Base-by-base conservation (phyloP, 1,140 invertebrate species). In the Idris sp. region DNA sequence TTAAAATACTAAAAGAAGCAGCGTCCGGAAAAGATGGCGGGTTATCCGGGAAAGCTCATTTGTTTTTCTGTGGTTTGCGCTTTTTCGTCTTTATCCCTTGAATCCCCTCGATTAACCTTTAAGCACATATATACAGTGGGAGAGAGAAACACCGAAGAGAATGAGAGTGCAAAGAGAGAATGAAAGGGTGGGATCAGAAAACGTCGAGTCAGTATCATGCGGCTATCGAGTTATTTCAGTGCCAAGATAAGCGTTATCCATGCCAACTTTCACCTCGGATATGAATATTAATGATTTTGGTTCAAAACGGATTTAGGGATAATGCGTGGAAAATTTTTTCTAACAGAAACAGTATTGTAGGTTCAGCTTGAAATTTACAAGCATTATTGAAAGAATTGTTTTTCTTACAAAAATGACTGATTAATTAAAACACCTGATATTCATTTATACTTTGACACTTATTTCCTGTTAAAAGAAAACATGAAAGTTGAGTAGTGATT, bases 191-290 rank as follows among this genome's bases (percentile, higher is more conserved):
- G 68, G 75, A 80, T 78, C 78, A 82, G 77, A 81, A 83, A 84
- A 78, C 61, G 79, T 73, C 59, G 78, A 82, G 79, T 85, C 79
- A 82, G 82, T 75, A 81, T 77, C 56, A 76, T 61, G 59, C 43
- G 76, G 78, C 79, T 83, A 84, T 81, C 81, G 79, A 85, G 79
- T 84, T 82, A 83, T 83, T 84, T 83, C 78, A 83, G 79, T 74
- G 79, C 25, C 68, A 76, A 82, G 80, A 83, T 84, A 84, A 85
- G 81, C 83, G 77, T 82, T 83, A 84, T 82, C 78, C 77, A 59
- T 69, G 69, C 71, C 67, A 59, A 46, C 64, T 72, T 74, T 43
- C 80, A 54, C 41, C 49, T 69, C 65, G 64, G 76, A 79, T 79
- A 85, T 84, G 81, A 85, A 84, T 84, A 84, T 84, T 85, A 84